Base-by-base conservation (phyloP, 2,888 invertebrate species). In the Epinotia ramella region DNA sequence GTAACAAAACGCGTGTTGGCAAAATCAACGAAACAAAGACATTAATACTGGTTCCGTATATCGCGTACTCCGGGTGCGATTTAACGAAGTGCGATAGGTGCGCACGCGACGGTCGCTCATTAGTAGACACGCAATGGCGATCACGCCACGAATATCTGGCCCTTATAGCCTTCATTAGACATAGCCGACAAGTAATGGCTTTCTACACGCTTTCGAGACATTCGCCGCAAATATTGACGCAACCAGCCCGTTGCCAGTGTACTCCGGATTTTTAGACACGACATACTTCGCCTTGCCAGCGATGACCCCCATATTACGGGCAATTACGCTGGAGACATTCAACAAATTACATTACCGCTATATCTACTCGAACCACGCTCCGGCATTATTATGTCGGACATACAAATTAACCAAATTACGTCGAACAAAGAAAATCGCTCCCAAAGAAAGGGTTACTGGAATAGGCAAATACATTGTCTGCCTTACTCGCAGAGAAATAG, bases 401-500 rank as follows among this genome's bases (percentile, higher is more conserved):
- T 88, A 91, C 88, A 91, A 93, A 92, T 93, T 92, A 91, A 89
- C 89, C 90, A 90, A 93, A 93, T 92, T 92, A 91, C 90, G 90
- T 92, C 90, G 87, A 88, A 89, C 86, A 90, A 90, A 91, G 90
- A 90, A 91, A 93, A 93, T 93, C 92, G 90, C 87, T 92, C 87
- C 90, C 88, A 92, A 93, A 93, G 92, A 92, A 93, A 92, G 93
- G 94, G 93, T 91, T 93, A 93, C 93, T 89, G 86, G 93, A 94
- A 94, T 94, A 93, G 62, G 71, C 72, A 76, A 75, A 72, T 76
- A 76, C 76, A 94, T 94, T 93, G 94, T 94, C 93, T 93, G 91
- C 92, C 92, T 94, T 93, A 92, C 91, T 94, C 92, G 87, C 89
- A 87, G 91, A 91, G 94, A 94, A 94, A 94, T 94, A 94, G 94